Evolutionary conservation across 2,888 invertebrate species (phyloP).

Genomic region (Cryptus viduatorius): DNA sequence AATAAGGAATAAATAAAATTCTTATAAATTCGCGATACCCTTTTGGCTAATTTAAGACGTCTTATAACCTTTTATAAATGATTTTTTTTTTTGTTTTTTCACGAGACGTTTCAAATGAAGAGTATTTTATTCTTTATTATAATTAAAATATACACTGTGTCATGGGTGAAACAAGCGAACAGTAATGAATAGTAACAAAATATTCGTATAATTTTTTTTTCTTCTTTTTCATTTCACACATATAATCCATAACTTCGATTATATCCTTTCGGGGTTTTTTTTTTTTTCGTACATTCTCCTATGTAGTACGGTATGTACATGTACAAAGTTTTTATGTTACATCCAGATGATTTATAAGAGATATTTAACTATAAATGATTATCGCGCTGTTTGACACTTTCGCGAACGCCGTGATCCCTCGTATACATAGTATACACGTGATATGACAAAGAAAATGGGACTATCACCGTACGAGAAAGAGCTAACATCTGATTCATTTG

Average conservation of each 20-base stretch:
- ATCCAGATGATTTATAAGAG: slow-evolving; percentile 56
- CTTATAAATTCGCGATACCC: neutral
- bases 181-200: slow-evolving; percentile 85
- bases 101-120: slow-evolving; percentile 75
- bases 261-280: slow-evolving; percentile 58
- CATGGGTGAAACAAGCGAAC: slow-evolving; percentile 85
- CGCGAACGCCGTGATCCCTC: slow-evolving; percentile 57
- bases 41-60: neutral
- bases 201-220: slow-evolving; percentile 80
- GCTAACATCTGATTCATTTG: slow-evolving; percentile 55
- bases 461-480: slow-evolving; percentile 51
- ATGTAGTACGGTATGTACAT: slow-evolving; percentile 65
- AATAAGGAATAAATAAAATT: neutral
- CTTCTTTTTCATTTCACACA: slow-evolving; percentile 60
- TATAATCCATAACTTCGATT: slow-evolving; percentile 60
- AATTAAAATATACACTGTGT: slow-evolving; percentile 85
- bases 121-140: slow-evolving; percentile 83
- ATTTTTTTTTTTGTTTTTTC: neutral
- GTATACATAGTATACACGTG: slow-evolving; percentile 68
- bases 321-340: slow-evolving; percentile 59
- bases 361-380: slow-evolving; percentile 33
- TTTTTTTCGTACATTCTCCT: slow-evolving; percentile 56
- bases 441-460: slow-evolving; percentile 60
- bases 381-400: slow-evolving; percentile 15
- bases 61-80: neutral